A percentile compares a stretch with the other conserved stretches of the same genome.
Evolutionary conservation across 2,888 invertebrate species (phyloP).

Genomic region (Meliscaeva auricollis): DNA sequence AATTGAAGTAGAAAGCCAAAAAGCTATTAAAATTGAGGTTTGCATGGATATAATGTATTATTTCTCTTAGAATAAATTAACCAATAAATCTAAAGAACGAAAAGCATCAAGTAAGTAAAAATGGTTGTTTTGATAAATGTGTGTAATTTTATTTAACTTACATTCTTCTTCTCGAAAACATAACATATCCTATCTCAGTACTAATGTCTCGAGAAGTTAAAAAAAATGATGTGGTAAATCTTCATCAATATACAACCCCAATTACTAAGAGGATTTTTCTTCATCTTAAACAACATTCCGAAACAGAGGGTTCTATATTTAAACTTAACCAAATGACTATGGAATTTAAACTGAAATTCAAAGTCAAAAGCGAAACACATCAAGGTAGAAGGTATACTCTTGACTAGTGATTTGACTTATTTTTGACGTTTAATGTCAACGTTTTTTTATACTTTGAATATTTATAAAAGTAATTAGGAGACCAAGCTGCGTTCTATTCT

Average conservation of each 20-base stretch:
- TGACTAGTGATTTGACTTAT: conserved; percentile 22
- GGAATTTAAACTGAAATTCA: conserved; percentile 49
- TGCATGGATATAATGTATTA: neutral
- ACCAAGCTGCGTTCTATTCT: conserved; percentile 63
- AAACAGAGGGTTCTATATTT: neutral
- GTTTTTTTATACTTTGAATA: conserved; percentile 27
- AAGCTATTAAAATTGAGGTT: conserved; percentile 13
- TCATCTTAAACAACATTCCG: conserved; percentile 24
- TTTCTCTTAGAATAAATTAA: conserved; percentile 9
- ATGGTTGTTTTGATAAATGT: conserved; percentile 4
- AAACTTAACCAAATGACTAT: conserved; percentile 26
- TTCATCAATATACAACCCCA: conserved; percentile 5
- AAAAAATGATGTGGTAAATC: conserved; percentile 22
- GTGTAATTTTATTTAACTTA: neutral
- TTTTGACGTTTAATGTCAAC: conserved; percentile 30
- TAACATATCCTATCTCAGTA: neutral
- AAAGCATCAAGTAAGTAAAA: neutral
- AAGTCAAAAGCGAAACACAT: conserved; percentile 25
- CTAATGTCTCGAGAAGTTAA: conserved; percentile 1
- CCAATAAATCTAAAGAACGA: neutral
- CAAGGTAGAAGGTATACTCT: conserved; percentile 20
- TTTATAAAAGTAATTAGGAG: conserved; percentile 61
- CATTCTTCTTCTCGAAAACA: neutral
- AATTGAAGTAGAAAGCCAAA: conserved; percentile 54
- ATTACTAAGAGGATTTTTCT: conserved; percentile 17